Evolutionary conservation across 2,888 invertebrate genomes (phyloP).

Genomic region (Macropis europaea): DNA sequence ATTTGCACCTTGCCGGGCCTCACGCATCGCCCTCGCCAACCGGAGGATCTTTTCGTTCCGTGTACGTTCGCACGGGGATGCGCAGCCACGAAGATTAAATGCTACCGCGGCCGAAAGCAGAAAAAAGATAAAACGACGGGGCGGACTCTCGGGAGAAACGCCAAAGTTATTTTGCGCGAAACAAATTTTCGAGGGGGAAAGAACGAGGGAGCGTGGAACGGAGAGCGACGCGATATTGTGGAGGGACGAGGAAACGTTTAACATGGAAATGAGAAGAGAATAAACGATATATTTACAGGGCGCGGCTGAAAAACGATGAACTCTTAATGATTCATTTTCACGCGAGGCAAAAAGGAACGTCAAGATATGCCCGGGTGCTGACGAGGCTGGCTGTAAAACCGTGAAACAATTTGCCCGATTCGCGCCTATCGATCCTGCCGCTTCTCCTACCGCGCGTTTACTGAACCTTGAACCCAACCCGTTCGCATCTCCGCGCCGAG

Average conservation of each 20-base stretch:
- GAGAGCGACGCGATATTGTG: background rate
- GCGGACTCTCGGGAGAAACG: no score
- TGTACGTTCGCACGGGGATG: constrained; percentile 16
- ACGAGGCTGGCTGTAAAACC: constrained; percentile 18
- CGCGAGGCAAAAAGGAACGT: background rate
- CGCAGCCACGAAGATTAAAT: constrained; percentile 47
- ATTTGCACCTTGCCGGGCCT: constrained; percentile 64
- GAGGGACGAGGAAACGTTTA: background rate
- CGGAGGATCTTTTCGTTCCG: constrained; percentile 45
- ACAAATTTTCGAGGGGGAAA: background rate
- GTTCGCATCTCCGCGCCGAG: background rate
- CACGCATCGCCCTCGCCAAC: constrained; percentile 54
- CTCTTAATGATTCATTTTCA: background rate
- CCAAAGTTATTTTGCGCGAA: background rate
- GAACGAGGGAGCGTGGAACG: background rate
- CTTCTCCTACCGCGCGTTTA: constrained; percentile 19
- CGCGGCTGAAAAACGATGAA: no score
- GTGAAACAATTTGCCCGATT: constrained; percentile 14
- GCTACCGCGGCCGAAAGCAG: constrained; percentile 35
- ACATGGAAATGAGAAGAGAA: constrained; percentile 11
- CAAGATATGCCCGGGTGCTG: background rate
- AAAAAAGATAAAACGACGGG: constrained; percentile 13
- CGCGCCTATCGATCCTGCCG: background rate
- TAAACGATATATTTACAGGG: no score
- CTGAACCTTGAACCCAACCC: constrained; percentile 23